A percentile compares a stretch with the other conserved stretches of the same genome.
Conservation (phyloP, 2,113 vertebrate species). For the Pogonocichla stellata region DNA sequence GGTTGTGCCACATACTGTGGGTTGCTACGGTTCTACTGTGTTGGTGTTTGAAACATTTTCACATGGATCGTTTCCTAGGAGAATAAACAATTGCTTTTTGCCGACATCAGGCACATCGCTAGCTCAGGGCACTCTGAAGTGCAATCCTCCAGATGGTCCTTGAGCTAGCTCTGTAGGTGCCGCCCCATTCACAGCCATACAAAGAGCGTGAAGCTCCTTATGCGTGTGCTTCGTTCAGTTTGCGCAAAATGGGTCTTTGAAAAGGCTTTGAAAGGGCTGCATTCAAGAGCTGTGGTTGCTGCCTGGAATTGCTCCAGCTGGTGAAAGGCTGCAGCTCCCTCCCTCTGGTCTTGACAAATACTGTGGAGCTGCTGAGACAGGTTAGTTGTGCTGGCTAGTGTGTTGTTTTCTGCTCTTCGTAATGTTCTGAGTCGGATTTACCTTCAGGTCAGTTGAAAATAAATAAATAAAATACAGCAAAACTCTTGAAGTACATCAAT, state of each 20-base stretch:
- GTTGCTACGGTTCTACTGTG: not conserved
- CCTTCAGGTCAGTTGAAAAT: not conserved
- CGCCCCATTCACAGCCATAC: not conserved
- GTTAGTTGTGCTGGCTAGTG: not conserved
- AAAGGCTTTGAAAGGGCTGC: not conserved
- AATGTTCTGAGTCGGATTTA: not conserved
- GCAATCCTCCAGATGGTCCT: not conserved
- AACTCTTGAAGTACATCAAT: not conserved
- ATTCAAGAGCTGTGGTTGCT: not conserved
- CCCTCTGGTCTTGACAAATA: not conserved
- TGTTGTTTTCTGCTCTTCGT: not conserved
- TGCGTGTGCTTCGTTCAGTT: not conserved
- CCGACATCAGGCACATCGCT: accelerated
- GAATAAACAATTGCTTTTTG: not conserved
- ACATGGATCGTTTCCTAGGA: not conserved
- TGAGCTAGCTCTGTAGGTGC: not conserved
- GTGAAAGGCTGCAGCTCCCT: not conserved
- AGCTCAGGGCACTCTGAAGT: not conserved
- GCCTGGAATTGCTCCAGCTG: not conserved
- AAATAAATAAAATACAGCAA: not conserved
- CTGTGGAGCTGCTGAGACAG: not conserved
- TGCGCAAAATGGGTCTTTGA: not conserved
- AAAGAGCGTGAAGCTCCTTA: not conserved
- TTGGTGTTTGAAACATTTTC: not conserved
- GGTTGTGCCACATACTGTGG: not conserved